Percentiles rank a stretch among this genome's conserved stretches.
Conservation (phyloP, 2,888 invertebrate genomes). For the Amiota communis region DNA sequence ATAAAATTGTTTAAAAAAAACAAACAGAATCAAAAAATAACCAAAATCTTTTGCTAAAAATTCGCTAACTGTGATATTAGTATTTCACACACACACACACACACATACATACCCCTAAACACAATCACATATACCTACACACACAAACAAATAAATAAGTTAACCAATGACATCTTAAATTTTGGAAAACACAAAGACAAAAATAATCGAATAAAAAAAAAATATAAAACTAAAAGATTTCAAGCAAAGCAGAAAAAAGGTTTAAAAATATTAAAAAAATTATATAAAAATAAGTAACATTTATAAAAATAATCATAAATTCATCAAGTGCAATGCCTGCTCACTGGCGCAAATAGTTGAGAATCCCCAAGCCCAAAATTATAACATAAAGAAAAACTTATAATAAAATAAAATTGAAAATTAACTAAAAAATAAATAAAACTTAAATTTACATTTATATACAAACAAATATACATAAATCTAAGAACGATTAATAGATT, state of each 20-base stretch:
- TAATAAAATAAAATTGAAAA: conserved; percentile 33
- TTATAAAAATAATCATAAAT: conserved; percentile 20
- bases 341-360: conserved; percentile 39
- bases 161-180: conserved; percentile 35
- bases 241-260: neutral
- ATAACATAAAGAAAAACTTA: conserved; percentile 23
- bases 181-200: conserved; percentile 26
- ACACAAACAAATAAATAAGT: conserved; percentile 37
- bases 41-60: conserved; percentile 24
- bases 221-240: conserved; percentile 6
- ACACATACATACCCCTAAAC: neutral
- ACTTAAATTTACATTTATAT: conserved; percentile 11
- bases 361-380: conserved; percentile 24
- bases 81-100: conserved; percentile 31
- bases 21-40: conserved; percentile 16
- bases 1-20: neutral
- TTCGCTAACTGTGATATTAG: conserved; percentile 30
- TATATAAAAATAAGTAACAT: neutral
- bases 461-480: conserved; percentile 12
- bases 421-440: conserved; percentile 35
- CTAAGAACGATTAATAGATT: no score
- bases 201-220: conserved; percentile 24
- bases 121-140: conserved; percentile 31
- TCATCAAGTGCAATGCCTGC: conserved; percentile 39
- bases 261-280: neutral